Conservation (phyloP, 2,888 invertebrate genomes). For the Ophion obscuratus region DNA sequence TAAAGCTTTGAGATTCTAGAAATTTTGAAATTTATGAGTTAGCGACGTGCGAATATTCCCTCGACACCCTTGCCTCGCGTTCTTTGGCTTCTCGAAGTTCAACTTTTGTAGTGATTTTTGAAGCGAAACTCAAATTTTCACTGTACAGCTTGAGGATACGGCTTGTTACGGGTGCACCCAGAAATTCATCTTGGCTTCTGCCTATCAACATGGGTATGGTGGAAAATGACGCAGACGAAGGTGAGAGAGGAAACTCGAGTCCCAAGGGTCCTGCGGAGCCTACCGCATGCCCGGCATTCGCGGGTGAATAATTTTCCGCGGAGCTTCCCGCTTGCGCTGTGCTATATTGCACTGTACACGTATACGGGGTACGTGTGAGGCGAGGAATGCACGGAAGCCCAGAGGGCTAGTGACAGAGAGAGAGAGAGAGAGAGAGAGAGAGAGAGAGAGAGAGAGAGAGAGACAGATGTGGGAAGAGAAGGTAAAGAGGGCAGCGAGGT, state of each 20-base stretch:
- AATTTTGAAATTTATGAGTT: neutral
- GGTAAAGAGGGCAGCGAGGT: constrained; percentile 36
- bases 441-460: neutral
- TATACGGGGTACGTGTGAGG: constrained; percentile 25
- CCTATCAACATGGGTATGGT: constrained; percentile 14
- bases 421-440: no score
- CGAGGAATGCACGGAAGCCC: constrained; percentile 32
- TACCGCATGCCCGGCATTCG: constrained; percentile 53
- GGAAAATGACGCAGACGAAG: constrained; percentile 14
- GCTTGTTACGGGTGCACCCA: constrained; percentile 50
- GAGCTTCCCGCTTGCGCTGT: constrained; percentile 47
- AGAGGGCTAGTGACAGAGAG: constrained; percentile 25
- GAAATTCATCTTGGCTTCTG: constrained; percentile 25
- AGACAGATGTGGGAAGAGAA: constrained; percentile 19
- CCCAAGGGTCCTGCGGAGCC: constrained; percentile 51
- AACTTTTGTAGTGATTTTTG: neutral
- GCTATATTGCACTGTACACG: constrained; percentile 9
- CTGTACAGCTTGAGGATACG: constrained; percentile 40
- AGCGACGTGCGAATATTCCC: neutral
- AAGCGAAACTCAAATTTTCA: neutral
- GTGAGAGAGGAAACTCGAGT: constrained; percentile 31
- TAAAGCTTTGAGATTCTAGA: neutral
- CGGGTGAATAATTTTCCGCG: constrained; percentile 64
- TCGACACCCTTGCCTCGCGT: neutral
- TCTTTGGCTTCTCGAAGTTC: neutral